These are phyloP conservation scores for Macrosoma leucophasiata DNA, from an alignment of 2,888 invertebrate genomes.

Conservation along the genomic window DNA sequence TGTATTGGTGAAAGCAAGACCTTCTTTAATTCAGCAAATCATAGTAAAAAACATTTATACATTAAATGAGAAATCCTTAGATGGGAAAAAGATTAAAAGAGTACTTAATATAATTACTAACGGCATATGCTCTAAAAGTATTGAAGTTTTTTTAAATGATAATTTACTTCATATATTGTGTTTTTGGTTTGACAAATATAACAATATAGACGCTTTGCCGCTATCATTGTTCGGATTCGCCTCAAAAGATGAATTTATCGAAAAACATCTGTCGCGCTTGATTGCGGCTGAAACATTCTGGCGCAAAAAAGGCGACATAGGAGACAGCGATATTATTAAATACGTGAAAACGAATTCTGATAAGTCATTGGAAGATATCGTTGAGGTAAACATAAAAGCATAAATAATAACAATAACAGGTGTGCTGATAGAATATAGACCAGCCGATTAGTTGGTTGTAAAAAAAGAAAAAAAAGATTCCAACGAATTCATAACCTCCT, in stretches of 20 bases:
- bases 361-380: constrained; percentile 32
- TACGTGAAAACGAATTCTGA: constrained; percentile 30
- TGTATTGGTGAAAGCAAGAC: constrained; percentile 68
- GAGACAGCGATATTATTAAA: constrained; percentile 40
- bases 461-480: no score
- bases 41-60: constrained; percentile 72
- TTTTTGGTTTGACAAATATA: constrained; percentile 61
- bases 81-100: constrained; percentile 53
- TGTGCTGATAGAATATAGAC: no score
- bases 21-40: constrained; percentile 66
- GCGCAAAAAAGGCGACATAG: constrained; percentile 44
- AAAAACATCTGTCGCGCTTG: constrained; percentile 61
- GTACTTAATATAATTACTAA: constrained; percentile 53
- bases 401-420: no score
- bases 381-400: constrained; percentile 46
- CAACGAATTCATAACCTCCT: no score
- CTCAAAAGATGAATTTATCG: constrained; percentile 47
- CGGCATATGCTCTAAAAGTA: constrained; percentile 34
- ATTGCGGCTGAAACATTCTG: constrained; percentile 60
- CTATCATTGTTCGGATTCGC: constrained; percentile 51
- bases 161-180: constrained; percentile 67
- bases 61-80: constrained; percentile 66
- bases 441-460: no score
- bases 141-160: constrained; percentile 47
- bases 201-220: constrained; percentile 56